Evolutionary conservation across 2,797 vertebrate species (phyloP).

Genomic region (Holocentrus rufus): DNA sequence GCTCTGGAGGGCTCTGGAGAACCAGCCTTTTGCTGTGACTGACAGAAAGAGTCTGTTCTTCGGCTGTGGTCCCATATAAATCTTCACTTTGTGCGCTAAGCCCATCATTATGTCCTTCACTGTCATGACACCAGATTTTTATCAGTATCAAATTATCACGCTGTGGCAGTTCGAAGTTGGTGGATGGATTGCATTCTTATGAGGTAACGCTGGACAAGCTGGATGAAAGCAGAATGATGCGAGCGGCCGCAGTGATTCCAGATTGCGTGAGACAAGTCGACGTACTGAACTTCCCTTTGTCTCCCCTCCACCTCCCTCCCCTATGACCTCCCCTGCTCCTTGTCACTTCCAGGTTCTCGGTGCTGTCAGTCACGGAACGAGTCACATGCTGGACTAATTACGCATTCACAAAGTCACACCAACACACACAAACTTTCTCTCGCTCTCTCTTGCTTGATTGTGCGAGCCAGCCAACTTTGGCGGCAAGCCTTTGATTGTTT

Average conservation of each 20-base stretch:
- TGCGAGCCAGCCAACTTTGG: constrained; percentile 60
- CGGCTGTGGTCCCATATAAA: constrained; percentile 60
- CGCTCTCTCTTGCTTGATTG: constrained; percentile 49
- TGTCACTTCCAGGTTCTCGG: constrained; percentile 63
- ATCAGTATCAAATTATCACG: constrained; percentile 74
- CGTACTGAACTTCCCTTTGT: constrained; percentile 30
- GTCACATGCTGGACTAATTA: constrained; percentile 77
- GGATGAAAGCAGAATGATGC: constrained; percentile 59
- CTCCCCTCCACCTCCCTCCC: constrained; percentile 33
- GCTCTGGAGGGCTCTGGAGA: constrained; percentile 33
- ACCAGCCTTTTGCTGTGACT: constrained; percentile 43
- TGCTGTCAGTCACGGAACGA: constrained; percentile 61
- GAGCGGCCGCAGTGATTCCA: constrained; percentile 63
- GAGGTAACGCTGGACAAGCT: constrained; percentile 54
- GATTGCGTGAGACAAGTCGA: constrained; percentile 76
- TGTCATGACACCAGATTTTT: constrained; percentile 70
- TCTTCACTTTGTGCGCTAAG: constrained; percentile 62
- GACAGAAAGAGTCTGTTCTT: constrained; percentile 50
- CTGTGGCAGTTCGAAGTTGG: constrained; percentile 59
- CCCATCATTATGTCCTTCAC: constrained; percentile 62
- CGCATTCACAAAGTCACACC: constrained; percentile 59
- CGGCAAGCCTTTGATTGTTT: constrained; percentile 70
- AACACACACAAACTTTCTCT: constrained; percentile 40
- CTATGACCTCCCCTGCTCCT: constrained; percentile 58
- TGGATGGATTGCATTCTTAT: constrained; percentile 70